A percentile compares a stretch with the other conserved stretches of the same genome.
Evolutionary conservation across 2,888 invertebrate genomes (phyloP).

Genomic region (Lithophane ornitopus): DNA sequence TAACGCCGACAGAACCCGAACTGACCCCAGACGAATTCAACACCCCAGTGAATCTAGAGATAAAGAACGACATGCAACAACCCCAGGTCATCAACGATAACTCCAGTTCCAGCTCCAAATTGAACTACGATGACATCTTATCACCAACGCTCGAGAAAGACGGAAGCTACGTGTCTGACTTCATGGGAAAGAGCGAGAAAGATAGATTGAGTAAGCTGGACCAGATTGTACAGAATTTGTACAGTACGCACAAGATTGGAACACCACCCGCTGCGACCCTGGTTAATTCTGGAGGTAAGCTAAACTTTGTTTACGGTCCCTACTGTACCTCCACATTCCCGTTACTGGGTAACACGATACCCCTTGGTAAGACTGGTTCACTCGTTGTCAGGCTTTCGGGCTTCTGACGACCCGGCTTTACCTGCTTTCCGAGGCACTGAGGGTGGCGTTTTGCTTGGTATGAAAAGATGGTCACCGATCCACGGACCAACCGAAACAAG

Average conservation of each 20-base stretch:
- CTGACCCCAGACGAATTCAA: conserved; percentile 67
- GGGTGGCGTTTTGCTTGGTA: no score
- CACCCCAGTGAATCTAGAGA: conserved; percentile 78
- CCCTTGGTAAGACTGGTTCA: no score
- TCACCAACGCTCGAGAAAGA: conserved; percentile 73
- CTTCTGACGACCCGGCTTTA: no score
- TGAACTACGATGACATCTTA: conserved; percentile 73
- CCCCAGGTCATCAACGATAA: conserved; percentile 73
- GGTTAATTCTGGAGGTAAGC: conserved; percentile 71
- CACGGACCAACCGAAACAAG: no score
- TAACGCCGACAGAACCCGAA: conserved; percentile 80
- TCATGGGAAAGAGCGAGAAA: conserved; percentile 76
- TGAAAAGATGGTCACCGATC: no score
- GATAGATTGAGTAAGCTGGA: conserved; percentile 87
- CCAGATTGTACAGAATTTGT: conserved; percentile 87
- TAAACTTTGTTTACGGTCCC: no score
- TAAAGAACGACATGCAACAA: conserved; percentile 71
- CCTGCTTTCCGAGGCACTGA: no score
- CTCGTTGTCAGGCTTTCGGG: no score
- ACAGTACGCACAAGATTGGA: conserved; percentile 85
- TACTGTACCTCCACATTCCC: no score
- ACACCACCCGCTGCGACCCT: conserved; percentile 74
- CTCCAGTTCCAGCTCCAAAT: conserved; percentile 73
- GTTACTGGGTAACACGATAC: no score
- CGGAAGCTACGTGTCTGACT: conserved; percentile 66